Percentiles rank a stretch among this genome's conserved stretches.
Evolutionary conservation across 1,140 invertebrate species (phyloP).

Genomic region (Listronotus bonariensis): DNA sequence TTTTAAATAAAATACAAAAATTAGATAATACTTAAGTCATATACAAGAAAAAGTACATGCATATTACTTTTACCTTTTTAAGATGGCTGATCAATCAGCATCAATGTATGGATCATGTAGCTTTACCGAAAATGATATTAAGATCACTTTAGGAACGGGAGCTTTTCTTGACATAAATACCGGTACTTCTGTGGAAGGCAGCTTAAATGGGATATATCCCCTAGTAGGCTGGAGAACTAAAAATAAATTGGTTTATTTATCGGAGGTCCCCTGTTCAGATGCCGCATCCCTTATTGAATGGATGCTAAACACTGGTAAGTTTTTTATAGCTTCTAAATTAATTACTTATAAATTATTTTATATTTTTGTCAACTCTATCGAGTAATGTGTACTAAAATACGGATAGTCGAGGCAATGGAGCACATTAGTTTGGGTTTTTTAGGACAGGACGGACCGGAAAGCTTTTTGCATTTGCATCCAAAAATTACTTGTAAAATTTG

Average conservation of each 20-base stretch:
- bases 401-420: neutral
- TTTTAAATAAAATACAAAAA: too few relatives aligned
- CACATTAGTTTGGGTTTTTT: neutral
- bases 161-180: slow-evolving; percentile 92
- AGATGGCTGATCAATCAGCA: slow-evolving; percentile 80
- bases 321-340: neutral
- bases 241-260: slow-evolving; percentile 70
- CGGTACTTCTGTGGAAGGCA: slow-evolving; percentile 74
- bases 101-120: slow-evolving; percentile 92
- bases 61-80: slow-evolving; percentile 36
- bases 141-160: slow-evolving; percentile 93
- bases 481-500: too few relatives aligned
- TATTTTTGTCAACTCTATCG: too few relatives aligned
- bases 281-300: slow-evolving; percentile 88
- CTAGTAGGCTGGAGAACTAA: slow-evolving; percentile 87
- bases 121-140: slow-evolving; percentile 80
- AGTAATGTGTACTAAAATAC: too few relatives aligned
- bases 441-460: neutral
- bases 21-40: too few relatives aligned
- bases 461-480: too few relatives aligned
- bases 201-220: slow-evolving; percentile 83
- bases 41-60: too few relatives aligned
- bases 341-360: too few relatives aligned
- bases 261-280: slow-evolving; percentile 85
- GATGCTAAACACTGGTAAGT: slow-evolving; percentile 75